Evolutionary conservation across 2,888 invertebrate species (phyloP), one percentile per base, ranked within the genome.

Genomic region (Hemicrepidius hirtus): DNA sequence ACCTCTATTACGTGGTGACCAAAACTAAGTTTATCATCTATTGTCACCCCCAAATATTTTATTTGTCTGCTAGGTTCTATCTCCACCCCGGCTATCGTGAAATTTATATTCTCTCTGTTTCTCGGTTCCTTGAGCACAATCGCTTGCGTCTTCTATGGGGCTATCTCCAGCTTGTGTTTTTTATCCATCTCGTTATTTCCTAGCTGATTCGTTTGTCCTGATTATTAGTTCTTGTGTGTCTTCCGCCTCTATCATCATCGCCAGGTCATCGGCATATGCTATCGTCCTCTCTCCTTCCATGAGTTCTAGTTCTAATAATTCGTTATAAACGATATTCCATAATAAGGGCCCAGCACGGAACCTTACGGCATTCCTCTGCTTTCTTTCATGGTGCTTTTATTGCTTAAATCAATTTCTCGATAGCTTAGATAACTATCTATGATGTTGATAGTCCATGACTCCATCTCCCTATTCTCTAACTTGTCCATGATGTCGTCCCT

Each of bases 181-280:
- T 46, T 10, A 49, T 13, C 49, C 63, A 63, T 44, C 12, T n/a
- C 12, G 24, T 7, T 28, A 46, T 32, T 7, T 37, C 3, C 59
- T 40, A 7, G 37, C 1, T 3, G 35, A n/a, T 20, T 35, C 59
- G 6, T 46, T 46, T 21, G 13, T 49, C 18, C 24, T 63, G 12
- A n/a, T 16, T 9, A 28, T 28, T 1, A 63, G 24, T 1, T 46
- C 12, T 16, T 46, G 9, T 5, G 7, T 46, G 7, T 28, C 32
- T 0, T 63, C 24, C 13, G 21, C 63, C 12, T 24, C 16, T 6
- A 63, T 46, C n/a, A 46, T 13, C 12, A 63, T 0, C 6, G 49
- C 46, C 6, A 46, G 13, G 49, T 63, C 28, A 16, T 63, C 63
- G n/a, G 63, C 63, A 24, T 13, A 63, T 5, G 32, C 63, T 6